Evolutionary conservation across 2,888 invertebrate genomes (phyloP).

Genomic region (Ceramica pisi): DNA sequence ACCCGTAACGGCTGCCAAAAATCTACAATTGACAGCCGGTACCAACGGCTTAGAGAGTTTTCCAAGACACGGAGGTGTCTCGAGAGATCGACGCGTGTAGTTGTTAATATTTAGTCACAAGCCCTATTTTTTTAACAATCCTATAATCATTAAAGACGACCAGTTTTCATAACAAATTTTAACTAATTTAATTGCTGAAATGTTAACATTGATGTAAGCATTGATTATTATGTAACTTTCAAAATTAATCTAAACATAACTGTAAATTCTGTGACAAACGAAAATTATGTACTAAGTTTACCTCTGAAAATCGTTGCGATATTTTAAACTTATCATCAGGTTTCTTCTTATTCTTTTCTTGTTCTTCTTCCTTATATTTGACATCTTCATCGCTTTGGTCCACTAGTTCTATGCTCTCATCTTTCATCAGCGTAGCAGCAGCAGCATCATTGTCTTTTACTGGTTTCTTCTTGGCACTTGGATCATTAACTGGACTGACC

Average conservation of each 20-base stretch:
- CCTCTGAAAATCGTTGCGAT: constrained; percentile 87
- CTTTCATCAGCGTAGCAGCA: constrained; percentile 81
- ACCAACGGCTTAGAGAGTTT: no score
- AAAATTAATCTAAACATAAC: not conserved
- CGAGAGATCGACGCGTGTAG: no score
- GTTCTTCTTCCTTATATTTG: constrained; percentile 86
- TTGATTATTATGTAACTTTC: not conserved
- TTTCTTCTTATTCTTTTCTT: constrained; percentile 83
- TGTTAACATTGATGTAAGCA: not conserved
- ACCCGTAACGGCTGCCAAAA: no score
- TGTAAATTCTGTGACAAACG: not conserved
- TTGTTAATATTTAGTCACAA: no score
- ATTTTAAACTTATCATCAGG: constrained; percentile 86
- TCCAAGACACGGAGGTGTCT: no score
- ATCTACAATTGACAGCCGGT: no score
- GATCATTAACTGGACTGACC: constrained; percentile 77
- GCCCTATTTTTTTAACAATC: no score
- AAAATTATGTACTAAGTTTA: constrained; percentile 55
- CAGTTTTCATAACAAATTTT: no score
- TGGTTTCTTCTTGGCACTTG: constrained; percentile 72
- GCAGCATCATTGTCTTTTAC: constrained; percentile 81
- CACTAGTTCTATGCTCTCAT: constrained; percentile 86
- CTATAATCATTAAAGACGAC: no score
- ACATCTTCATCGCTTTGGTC: constrained; percentile 87
- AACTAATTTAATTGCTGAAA: not conserved